Evolutionary conservation across 2,113 vertebrate genomes (phyloP).

Genomic region (Oostethus manadensis): DNA sequence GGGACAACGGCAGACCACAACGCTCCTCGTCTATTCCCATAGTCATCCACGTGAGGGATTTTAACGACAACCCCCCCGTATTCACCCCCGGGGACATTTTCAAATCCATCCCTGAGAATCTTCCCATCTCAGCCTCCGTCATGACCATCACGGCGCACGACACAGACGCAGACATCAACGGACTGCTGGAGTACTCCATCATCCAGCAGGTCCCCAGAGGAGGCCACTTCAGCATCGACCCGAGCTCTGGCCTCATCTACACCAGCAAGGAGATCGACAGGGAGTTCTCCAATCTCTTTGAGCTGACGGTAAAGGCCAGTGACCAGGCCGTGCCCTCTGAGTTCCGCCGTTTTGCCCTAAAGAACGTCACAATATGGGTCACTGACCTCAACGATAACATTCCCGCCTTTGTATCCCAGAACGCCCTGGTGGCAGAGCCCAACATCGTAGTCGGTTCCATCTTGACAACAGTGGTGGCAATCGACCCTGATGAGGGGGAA

Average conservation of each 20-base stretch:
- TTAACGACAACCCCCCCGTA: slow-evolving; percentile 92
- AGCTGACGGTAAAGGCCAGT: slow-evolving; percentile 88
- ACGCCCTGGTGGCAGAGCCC: slow-evolving; percentile 86
- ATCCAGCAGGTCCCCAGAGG: slow-evolving; percentile 89
- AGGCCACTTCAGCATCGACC: slow-evolving; percentile 84
- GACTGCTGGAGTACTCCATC: slow-evolving; percentile 84
- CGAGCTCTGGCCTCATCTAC: slow-evolving; percentile 79
- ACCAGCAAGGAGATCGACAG: slow-evolving; percentile 87
- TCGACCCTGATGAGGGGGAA: slow-evolving; percentile 88
- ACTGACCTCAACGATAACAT: slow-evolving; percentile 93
- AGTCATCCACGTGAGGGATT: slow-evolving; percentile 89
- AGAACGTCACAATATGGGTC: slow-evolving; percentile 92
- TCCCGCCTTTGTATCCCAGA: slow-evolving; percentile 87
- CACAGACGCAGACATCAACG: slow-evolving; percentile 93
- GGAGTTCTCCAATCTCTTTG: slow-evolving; percentile 92
- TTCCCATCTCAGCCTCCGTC: slow-evolving; percentile 85
- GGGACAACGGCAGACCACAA: slow-evolving; percentile 85
- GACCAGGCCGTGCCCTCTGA: slow-evolving; percentile 91
- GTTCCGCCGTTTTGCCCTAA: slow-evolving; percentile 84
- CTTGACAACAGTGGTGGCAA: slow-evolving; percentile 86
- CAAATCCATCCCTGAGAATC: slow-evolving; percentile 90
- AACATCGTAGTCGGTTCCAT: slow-evolving; percentile 86
- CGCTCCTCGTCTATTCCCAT: slow-evolving; percentile 88
- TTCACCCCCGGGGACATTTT: slow-evolving; percentile 92
- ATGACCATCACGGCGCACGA: slow-evolving; percentile 85